Evolutionary conservation across 2,888 invertebrate species (phyloP).

Genomic region (Cheilosia vernalis): DNA sequence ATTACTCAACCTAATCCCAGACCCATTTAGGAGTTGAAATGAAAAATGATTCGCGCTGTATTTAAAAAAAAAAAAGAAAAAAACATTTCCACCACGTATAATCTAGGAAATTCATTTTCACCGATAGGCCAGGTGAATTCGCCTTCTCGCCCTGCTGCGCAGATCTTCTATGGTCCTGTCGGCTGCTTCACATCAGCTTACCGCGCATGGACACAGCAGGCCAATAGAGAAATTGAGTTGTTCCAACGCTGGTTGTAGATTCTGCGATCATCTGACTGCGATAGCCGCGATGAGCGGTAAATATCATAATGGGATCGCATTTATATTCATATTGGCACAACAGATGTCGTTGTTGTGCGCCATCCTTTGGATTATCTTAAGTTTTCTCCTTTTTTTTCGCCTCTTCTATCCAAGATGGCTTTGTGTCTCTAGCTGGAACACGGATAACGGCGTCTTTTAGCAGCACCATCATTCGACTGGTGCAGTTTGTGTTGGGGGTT

Average conservation of each 20-base stretch:
- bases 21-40: constrained; percentile 75
- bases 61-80: constrained; percentile 59
- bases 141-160: constrained; percentile 32
- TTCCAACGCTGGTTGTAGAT: constrained; percentile 67
- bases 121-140: constrained; percentile 65
- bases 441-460: constrained; percentile 63
- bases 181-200: constrained; percentile 37
- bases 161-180: constrained; percentile 14
- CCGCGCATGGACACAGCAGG: constrained; percentile 53
- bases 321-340: constrained; percentile 76
- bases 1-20: constrained; percentile 74
- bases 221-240: constrained; percentile 69
- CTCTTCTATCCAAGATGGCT: constrained; percentile 36
- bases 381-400: not conserved
- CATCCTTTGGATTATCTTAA: constrained; percentile 74
- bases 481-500: not conserved
- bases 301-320: constrained; percentile 75
- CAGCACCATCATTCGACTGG: constrained; percentile 58
- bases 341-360: constrained; percentile 73
- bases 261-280: constrained; percentile 66
- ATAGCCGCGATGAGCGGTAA: constrained; percentile 72
- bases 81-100: constrained; percentile 68
- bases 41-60: constrained; percentile 73
- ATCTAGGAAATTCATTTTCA: constrained; percentile 74
- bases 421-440: constrained; percentile 42